phyloP scores from a whole-genome alignment of 2,113 vertebrate species.

The Drymodes brunneopygia region DNA sequence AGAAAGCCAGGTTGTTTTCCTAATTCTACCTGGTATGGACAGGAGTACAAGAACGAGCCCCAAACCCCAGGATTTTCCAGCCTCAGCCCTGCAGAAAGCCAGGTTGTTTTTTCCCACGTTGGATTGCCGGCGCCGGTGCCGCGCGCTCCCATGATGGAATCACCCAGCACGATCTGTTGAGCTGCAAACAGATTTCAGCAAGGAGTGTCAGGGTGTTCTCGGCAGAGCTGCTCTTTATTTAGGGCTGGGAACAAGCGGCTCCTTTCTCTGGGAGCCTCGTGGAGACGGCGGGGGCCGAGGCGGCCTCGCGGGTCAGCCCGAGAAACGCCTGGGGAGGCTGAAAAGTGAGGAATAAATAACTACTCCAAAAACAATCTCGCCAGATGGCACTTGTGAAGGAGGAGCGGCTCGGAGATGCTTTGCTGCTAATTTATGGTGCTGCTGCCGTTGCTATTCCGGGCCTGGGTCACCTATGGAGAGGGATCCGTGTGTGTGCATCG shows the following conservation, averaged over 20 bases:
- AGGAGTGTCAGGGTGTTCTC: not conserved
- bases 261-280: not conserved
- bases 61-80: not conserved
- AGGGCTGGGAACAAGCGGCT: slow-evolving; percentile 27
- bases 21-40: rapidly evolving
- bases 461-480: not conserved
- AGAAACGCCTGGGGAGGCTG: not conserved
- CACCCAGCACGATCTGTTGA: not conserved
- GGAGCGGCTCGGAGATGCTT: not conserved
- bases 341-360: slow-evolving; percentile 55
- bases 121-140: not conserved
- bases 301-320: not conserved
- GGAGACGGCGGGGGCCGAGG: slow-evolving; percentile 10
- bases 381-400: slow-evolving; percentile 50
- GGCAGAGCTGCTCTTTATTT: slow-evolving; percentile 45
- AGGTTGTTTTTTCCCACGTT: not conserved
- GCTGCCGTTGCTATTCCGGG: not conserved
- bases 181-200: slow-evolving; percentile 2
- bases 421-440: slow-evolving; percentile 9
- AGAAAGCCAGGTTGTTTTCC: no score
- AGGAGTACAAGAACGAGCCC: rapidly evolving
- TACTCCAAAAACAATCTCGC: not conserved
- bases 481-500: rapidly evolving
- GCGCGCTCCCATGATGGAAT: not conserved
- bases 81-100: not conserved